Percentiles rank a stretch among this genome's conserved stretches.
Evolutionary conservation across 1,140 invertebrate genomes (phyloP).

Genomic region (Aporrectodea caliginosa): DNA sequence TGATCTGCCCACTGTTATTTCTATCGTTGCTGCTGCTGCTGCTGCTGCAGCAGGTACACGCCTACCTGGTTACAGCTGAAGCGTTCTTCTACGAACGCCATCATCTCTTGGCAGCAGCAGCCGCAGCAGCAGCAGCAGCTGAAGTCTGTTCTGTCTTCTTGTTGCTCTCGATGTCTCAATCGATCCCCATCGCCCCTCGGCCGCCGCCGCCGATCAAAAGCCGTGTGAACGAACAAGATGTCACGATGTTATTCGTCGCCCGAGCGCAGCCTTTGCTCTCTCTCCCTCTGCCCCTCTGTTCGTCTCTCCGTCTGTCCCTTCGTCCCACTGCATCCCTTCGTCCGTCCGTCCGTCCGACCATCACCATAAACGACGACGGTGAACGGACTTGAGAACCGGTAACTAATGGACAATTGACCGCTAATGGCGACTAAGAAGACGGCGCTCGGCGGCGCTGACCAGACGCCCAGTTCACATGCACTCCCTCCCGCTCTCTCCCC

Average conservation of each 20-base stretch:
- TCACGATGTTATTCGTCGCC: background rate
- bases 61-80: too few relatives aligned
- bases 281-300: too few relatives aligned
- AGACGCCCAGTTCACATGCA: background rate
- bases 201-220: background rate
- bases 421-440: background rate
- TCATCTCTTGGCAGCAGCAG: too few relatives aligned
- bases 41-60: background rate
- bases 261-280: too few relatives aligned
- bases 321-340: too few relatives aligned
- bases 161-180: background rate
- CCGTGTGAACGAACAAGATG: background rate
- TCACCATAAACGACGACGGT: too few relatives aligned
- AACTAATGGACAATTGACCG: slow-evolving; percentile 2
- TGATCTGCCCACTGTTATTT: background rate
- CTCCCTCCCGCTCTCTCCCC: background rate
- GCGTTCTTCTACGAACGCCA: too few relatives aligned
- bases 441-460: background rate
- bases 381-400: background rate
- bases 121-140: background rate
- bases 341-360: too few relatives aligned
- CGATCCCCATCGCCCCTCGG: background rate
- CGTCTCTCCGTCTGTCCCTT: too few relatives aligned
- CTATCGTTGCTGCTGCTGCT: background rate
- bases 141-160: background rate